A percentile compares a stretch with the other conserved stretches of the same genome.
Evolutionary conservation across 2,113 vertebrate genomes (phyloP).

Genomic region (Tychaedon coryphoeus): DNA sequence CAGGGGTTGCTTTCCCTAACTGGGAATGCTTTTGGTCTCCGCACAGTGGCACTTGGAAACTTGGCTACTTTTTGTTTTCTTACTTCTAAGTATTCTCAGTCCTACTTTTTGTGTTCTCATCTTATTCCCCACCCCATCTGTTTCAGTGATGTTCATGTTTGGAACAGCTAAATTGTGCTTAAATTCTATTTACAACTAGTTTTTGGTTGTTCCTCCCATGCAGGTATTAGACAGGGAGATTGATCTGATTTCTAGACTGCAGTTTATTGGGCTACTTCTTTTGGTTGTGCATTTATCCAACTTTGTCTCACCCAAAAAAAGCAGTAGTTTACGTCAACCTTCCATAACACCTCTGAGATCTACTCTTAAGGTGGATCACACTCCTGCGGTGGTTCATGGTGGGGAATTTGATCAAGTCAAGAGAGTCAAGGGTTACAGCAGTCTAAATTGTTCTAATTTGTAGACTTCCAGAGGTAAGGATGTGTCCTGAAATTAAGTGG

Average conservation of each 20-base stretch:
- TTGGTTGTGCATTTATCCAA: neutral
- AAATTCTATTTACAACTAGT: neutral
- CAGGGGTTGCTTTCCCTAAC: too few relatives aligned
- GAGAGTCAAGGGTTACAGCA: neutral
- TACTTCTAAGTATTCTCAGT: neutral
- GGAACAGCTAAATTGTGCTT: neutral
- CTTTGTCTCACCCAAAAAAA: neutral
- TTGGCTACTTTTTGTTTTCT: neutral
- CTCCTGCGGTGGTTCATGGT: neutral
- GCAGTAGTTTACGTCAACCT: neutral
- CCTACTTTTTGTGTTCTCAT: neutral
- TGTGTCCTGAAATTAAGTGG: constrained; percentile 44
- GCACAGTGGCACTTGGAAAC: neutral
- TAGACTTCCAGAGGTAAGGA: constrained; percentile 35
- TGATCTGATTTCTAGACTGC: neutral
- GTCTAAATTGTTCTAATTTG: constrained; percentile 21
- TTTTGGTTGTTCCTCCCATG: neutral
- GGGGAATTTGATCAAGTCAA: neutral
- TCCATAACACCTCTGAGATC: neutral
- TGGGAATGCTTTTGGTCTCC: too few relatives aligned
- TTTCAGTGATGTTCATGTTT: neutral
- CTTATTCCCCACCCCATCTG: neutral
- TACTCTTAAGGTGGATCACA: neutral
- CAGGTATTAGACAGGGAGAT: neutral
- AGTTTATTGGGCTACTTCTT: neutral